Conservation (phyloP, 2,797 vertebrate species). For the Zalophus californianus region DNA sequence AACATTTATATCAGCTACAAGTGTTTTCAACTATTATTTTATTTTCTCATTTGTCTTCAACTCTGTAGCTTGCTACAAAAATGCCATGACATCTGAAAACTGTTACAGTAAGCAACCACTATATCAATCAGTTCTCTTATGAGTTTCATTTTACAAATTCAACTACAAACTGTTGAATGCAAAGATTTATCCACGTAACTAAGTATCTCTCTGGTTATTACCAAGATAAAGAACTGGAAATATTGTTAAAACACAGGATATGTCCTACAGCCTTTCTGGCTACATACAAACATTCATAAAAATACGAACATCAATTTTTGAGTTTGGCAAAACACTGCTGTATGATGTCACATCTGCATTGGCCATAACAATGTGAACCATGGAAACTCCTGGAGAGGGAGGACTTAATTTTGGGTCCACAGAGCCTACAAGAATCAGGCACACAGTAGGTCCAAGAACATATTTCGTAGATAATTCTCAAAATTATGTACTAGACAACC, state of each 20-base stretch:
- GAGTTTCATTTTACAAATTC: constrained; percentile 55
- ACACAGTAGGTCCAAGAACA: constrained; percentile 25
- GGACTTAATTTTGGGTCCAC: background rate
- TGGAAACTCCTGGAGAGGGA: background rate
- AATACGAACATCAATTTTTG: background rate
- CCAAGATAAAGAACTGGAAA: constrained; percentile 56
- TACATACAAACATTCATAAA: constrained; percentile 16
- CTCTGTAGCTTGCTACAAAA: constrained; percentile 58
- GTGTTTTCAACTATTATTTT: constrained; percentile 69
- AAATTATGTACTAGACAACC: background rate
- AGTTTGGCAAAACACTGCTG: constrained; percentile 38
- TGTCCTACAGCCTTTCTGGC: background rate
- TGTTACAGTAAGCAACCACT: constrained; percentile 56
- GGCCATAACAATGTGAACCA: background rate
- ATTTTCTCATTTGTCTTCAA: constrained; percentile 72
- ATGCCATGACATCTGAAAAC: constrained; percentile 60
- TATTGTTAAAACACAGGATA: constrained; percentile 43
- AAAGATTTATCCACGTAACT: constrained; percentile 55
- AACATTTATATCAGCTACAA: constrained; percentile 63
- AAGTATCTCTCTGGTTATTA: constrained; percentile 14
- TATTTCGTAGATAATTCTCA: background rate
- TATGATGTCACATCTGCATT: background rate
- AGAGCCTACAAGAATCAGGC: background rate
- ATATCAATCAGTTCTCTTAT: constrained; percentile 61
- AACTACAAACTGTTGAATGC: constrained; percentile 47